These are phyloP conservation scores for Muscicapa adusta DNA, from an alignment of 2,113 vertebrate species.

Conservation along the genomic window DNA sequence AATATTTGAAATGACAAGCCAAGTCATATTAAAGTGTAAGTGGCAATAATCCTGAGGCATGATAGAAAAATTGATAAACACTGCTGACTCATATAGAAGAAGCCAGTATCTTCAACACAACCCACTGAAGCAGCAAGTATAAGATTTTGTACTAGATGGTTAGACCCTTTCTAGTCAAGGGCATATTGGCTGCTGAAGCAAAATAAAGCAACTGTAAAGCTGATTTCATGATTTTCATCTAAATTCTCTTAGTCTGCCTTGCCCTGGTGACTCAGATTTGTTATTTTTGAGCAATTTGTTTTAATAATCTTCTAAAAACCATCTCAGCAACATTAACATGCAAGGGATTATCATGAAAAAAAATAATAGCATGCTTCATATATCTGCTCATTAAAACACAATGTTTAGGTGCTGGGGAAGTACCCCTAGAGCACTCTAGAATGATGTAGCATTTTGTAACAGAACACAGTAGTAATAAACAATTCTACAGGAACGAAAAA, in stretches of 20 bases:
- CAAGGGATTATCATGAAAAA: neutral
- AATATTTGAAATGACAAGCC: neutral
- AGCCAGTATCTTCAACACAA: conserved; percentile 18
- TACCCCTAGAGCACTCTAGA: neutral
- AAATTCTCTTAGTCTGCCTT: neutral
- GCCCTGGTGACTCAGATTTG: neutral
- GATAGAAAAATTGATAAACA: conserved; percentile 33
- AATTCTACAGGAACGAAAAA: neutral
- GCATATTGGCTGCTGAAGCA: neutral
- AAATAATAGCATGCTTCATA: neutral
- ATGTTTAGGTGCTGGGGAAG: neutral
- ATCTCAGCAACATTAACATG: neutral
- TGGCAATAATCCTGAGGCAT: conserved; percentile 14
- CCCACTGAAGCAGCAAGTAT: conserved; percentile 16
- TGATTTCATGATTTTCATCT: neutral
- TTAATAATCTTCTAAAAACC: neutral
- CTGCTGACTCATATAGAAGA: conserved; percentile 29
- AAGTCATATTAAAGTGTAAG: conserved; percentile 26
- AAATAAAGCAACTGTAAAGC: neutral
- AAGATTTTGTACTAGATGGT: conserved; percentile 16
- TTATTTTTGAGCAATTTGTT: neutral
- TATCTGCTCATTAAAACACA: neutral
- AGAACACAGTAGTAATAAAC: neutral
- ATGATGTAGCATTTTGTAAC: neutral
- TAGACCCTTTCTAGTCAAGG: neutral